These are phyloP conservation scores for Prunella strophiata DNA, from an alignment of 2,797 vertebrate genomes.

Conservation along the genomic window DNA sequence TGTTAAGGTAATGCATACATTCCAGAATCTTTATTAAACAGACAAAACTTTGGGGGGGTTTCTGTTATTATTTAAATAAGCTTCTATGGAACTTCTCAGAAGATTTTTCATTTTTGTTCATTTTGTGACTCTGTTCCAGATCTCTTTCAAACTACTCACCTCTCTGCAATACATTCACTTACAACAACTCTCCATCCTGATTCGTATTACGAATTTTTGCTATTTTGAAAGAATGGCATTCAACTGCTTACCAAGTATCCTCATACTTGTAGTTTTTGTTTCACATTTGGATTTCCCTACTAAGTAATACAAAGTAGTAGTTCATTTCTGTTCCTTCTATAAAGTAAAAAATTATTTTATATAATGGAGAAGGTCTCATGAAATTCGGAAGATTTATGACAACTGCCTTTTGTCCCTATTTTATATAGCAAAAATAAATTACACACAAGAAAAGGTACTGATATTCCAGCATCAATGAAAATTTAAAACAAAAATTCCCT, in stretches of 20 bases:
- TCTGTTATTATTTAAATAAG: background rate
- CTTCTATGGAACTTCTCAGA: background rate
- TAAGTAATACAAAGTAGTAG: background rate
- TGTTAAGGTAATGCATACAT: slow-evolving; percentile 83
- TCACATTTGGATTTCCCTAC: background rate
- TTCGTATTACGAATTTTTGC: background rate
- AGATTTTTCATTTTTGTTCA: background rate
- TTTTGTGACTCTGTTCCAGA: background rate
- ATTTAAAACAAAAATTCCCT: background rate
- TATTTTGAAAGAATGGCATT: background rate
- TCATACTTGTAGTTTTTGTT: background rate
- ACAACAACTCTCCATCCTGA: background rate
- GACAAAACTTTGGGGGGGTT: rapidly evolving
- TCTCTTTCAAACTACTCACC: background rate
- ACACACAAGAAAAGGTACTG: background rate
- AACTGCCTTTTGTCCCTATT: background rate
- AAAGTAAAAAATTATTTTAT: background rate
- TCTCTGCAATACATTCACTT: background rate
- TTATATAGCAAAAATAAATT: background rate
- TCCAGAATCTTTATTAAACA: background rate
- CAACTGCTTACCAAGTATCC: background rate
- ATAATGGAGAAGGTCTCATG: background rate
- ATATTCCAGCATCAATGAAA: background rate
- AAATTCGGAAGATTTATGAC: background rate
- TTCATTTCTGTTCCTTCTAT: background rate